Conservation (phyloP, 2,797 vertebrate species). For the Fundulus diaphanus region DNA sequence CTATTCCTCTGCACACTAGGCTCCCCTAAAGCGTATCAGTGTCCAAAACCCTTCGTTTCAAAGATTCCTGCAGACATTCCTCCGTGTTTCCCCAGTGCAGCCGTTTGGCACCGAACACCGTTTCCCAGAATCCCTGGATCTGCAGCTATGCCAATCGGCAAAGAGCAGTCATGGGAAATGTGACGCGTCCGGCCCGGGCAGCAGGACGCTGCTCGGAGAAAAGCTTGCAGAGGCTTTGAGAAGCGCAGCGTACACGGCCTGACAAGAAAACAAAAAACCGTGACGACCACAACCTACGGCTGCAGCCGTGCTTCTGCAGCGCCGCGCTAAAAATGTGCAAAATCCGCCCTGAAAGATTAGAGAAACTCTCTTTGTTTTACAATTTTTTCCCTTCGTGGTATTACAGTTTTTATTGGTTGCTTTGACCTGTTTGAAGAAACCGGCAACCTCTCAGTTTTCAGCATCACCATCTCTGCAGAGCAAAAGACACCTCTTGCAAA, state of each 20-base stretch:
- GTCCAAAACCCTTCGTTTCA: neutral
- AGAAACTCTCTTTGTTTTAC: neutral
- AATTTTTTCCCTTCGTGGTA: neutral
- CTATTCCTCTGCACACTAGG: constrained; percentile 53
- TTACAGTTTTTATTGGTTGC: too few relatives aligned
- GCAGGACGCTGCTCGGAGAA: constrained; percentile 8
- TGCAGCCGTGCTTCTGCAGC: neutral
- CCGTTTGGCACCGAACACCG: constrained; percentile 65
- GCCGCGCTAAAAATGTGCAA: neutral
- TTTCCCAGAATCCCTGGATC: constrained; percentile 76
- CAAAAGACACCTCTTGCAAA: too few relatives aligned
- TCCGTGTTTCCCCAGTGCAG: constrained; percentile 67
- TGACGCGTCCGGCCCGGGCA: constrained; percentile 2
- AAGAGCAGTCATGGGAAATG: constrained; percentile 15
- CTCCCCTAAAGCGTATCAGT: constrained; percentile 49
- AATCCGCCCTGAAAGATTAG: neutral
- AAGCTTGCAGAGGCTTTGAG: neutral
- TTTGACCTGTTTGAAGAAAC: too few relatives aligned
- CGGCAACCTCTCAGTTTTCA: too few relatives aligned
- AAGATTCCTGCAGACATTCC: constrained; percentile 77
- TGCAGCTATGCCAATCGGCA: constrained; percentile 54
- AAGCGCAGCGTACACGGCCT: neutral
- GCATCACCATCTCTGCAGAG: too few relatives aligned
- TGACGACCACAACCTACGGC: neutral
- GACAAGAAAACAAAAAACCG: neutral